phyloP scores from a whole-genome alignment of 1,140 invertebrate genomes.

The Potamilus streckersoni region DNA sequence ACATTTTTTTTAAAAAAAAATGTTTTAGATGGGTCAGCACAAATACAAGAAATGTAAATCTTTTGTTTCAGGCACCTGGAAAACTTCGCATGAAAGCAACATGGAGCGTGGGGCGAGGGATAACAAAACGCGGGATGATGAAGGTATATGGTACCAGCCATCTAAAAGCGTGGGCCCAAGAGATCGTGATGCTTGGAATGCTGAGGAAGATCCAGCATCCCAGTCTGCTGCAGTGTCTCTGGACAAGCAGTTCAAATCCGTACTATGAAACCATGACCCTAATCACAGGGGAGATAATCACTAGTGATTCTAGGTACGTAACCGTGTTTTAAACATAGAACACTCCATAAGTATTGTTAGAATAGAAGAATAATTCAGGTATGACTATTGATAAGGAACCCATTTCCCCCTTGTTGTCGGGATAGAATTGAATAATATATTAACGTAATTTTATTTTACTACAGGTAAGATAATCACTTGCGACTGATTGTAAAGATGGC shows the following conservation, averaged over 20 bases:
- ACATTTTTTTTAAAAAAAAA: too few relatives aligned
- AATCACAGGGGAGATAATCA: constrained; percentile 59
- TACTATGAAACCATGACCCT: constrained; percentile 63
- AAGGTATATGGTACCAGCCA: constrained; percentile 53
- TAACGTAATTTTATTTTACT: too few relatives aligned
- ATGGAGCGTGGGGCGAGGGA: constrained; percentile 53
- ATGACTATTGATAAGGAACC: too few relatives aligned
- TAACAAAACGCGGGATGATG: constrained; percentile 48
- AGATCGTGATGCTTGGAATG: constrained; percentile 62
- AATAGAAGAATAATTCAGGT: too few relatives aligned
- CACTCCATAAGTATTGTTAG: too few relatives aligned
- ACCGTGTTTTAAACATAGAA: too few relatives aligned
- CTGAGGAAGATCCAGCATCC: constrained; percentile 53
- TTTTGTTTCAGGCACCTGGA: constrained; percentile 47
- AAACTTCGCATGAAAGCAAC: constrained; percentile 53
- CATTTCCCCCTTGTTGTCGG: too few relatives aligned
- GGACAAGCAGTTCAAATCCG: constrained; percentile 60
- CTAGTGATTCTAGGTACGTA: constrained; percentile 57
- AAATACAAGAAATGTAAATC: background rate
- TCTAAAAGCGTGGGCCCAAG: constrained; percentile 59
- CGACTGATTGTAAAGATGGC: too few relatives aligned
- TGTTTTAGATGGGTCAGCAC: background rate
- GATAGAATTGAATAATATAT: too few relatives aligned
- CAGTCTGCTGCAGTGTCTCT: constrained; percentile 60
- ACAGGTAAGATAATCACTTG: too few relatives aligned